phyloP scores from a whole-genome alignment of 2,888 invertebrate species.

The Mactromeris polynyma region DNA sequence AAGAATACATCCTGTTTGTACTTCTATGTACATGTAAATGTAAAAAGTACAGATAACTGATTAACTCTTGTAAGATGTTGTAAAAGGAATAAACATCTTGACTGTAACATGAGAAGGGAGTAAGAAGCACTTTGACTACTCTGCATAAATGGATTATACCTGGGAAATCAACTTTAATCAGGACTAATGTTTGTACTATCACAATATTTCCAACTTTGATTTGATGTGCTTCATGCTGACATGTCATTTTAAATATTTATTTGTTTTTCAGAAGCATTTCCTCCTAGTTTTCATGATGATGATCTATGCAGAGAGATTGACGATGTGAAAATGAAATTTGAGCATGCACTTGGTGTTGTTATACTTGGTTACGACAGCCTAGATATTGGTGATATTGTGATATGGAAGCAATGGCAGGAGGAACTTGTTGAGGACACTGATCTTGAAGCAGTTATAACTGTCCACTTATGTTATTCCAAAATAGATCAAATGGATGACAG shows the following conservation, averaged over 20 bases:
- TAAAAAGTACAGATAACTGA: too few species aligned
- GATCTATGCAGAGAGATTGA: not conserved
- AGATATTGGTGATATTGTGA: conserved; percentile 24
- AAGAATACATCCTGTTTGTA: too few species aligned
- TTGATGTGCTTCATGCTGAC: not conserved
- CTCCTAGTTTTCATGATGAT: conserved; percentile 19
- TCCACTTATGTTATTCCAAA: not conserved
- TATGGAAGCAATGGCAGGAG: not conserved
- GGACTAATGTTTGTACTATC: too few species aligned
- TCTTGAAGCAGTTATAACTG: not conserved
- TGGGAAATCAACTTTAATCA: too few species aligned
- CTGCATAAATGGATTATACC: too few species aligned
- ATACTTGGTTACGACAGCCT: conserved; percentile 11
- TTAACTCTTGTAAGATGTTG: too few species aligned
- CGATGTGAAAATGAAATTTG: not conserved
- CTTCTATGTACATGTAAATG: too few species aligned
- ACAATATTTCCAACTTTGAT: too few species aligned
- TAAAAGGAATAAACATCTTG: too few species aligned
- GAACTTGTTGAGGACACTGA: not conserved
- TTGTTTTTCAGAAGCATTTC: conserved; percentile 29
- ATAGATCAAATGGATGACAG: not conserved
- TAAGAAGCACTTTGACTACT: too few species aligned
- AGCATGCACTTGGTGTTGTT: not conserved
- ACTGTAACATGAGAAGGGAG: too few species aligned
- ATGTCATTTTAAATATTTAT: not conserved